These are phyloP conservation scores for Helicoverpa zea DNA, from an alignment of 1,140 invertebrate genomes.

Conservation along the genomic window DNA sequence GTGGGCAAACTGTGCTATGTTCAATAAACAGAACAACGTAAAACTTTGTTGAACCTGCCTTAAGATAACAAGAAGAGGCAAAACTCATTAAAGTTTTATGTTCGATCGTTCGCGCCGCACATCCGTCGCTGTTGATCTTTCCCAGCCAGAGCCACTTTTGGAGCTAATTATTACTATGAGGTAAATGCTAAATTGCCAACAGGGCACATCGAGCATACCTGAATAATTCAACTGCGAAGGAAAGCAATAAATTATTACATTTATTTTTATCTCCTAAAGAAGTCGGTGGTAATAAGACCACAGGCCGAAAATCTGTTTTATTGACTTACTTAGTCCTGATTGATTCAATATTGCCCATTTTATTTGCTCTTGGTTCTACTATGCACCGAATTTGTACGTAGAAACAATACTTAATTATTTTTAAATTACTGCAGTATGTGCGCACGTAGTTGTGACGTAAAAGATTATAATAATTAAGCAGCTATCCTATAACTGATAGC, in stretches of 20 bases:
- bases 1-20: slow-evolving; percentile 61
- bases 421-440: background rate
- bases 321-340: too few relatives aligned
- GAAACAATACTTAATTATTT: background rate
- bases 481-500: too few relatives aligned
- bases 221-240: background rate
- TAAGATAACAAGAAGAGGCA: slow-evolving; percentile 76
- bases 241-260: background rate
- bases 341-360: too few relatives aligned
- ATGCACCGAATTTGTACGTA: background rate
- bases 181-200: slow-evolving; percentile 28
- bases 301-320: too few relatives aligned
- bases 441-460: too few relatives aligned
- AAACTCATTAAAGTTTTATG: slow-evolving; percentile 83
- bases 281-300: too few relatives aligned
- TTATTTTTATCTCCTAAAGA: too few relatives aligned
- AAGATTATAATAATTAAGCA: too few relatives aligned
- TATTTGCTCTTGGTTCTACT: too few relatives aligned
- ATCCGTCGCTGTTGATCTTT: slow-evolving; percentile 60
- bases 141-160: slow-evolving; percentile 50
- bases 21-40: slow-evolving; percentile 71
- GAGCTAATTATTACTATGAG: slow-evolving; percentile 57
- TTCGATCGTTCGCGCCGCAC: slow-evolving; percentile 53
- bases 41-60: slow-evolving; percentile 65
- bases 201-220: slow-evolving; percentile 6